Conservation (phyloP, 2,113 vertebrate genomes). For the Myanophis thanlyinensis region DNA sequence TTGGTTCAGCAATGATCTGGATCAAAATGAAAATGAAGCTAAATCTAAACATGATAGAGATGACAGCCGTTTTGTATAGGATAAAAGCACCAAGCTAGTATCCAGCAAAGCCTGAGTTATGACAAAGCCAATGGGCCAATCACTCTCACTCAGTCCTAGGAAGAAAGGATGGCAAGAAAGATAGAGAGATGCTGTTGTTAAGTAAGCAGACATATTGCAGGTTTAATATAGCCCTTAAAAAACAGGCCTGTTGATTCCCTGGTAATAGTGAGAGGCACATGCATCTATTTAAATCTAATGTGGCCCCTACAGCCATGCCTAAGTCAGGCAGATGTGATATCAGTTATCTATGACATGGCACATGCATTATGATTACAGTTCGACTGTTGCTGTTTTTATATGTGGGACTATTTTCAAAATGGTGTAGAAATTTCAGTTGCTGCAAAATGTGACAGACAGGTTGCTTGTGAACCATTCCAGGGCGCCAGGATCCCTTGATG, state of each 20-base stretch:
- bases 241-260: background rate
- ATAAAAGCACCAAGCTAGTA: background rate
- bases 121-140: background rate
- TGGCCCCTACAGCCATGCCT: background rate
- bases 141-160: background rate
- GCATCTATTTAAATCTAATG: background rate
- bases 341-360: background rate
- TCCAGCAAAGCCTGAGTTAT: background rate
- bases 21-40: background rate
- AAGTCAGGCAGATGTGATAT: background rate
- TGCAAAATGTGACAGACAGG: background rate
- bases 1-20: background rate
- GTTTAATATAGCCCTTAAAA: background rate
- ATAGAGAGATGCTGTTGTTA: background rate
- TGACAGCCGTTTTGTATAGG: background rate
- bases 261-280: background rate
- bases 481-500: background rate
- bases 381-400: background rate
- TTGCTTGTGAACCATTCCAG: background rate
- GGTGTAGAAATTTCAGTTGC: too few species aligned
- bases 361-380: background rate
- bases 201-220: background rate
- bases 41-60: background rate
- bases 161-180: background rate
- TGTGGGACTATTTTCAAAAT: background rate